Evolutionary conservation across 2,113 vertebrate genomes (phyloP).

Genomic region (Equus przewalskii): DNA sequence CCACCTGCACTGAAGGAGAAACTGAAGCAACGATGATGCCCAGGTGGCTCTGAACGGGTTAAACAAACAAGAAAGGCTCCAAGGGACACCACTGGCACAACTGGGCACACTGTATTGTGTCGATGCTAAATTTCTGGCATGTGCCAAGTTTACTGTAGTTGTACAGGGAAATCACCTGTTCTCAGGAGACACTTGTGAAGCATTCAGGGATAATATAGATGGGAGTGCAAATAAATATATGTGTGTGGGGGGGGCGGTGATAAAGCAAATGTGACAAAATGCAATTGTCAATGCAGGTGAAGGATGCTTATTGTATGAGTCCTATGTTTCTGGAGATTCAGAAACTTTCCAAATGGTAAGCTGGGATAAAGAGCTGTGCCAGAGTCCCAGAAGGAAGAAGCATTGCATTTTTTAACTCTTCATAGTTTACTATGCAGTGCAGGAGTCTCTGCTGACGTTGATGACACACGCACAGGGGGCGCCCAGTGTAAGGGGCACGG

Average conservation of each 20-base stretch:
- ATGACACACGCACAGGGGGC: rapidly evolving
- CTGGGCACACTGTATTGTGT: rapidly evolving
- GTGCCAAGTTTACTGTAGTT: neutral
- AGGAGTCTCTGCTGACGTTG: neutral
- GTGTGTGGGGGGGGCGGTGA: too few relatives aligned
- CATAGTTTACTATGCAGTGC: rapidly evolving
- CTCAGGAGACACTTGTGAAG: neutral
- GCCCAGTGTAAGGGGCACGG: rapidly evolving
- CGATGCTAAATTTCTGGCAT: neutral
- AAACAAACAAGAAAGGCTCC: neutral
- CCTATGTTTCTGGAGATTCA: neutral
- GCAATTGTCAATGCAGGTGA: rapidly evolving
- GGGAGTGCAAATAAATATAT: rapidly evolving
- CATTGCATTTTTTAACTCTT: rapidly evolving
- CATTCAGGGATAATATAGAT: rapidly evolving
- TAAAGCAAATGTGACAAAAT: neutral
- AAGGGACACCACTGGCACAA: rapidly evolving
- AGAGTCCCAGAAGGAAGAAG: neutral
- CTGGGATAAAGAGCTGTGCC: neutral
- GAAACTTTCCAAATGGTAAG: neutral
- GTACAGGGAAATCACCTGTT: too few relatives aligned
- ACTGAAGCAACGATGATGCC: rapidly evolving
- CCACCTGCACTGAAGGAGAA: neutral
- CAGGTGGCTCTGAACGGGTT: rapidly evolving
- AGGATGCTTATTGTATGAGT: rapidly evolving